phyloP scores from a whole-genome alignment of 2,797 vertebrate genomes.

The Sebastes minor region DNA sequence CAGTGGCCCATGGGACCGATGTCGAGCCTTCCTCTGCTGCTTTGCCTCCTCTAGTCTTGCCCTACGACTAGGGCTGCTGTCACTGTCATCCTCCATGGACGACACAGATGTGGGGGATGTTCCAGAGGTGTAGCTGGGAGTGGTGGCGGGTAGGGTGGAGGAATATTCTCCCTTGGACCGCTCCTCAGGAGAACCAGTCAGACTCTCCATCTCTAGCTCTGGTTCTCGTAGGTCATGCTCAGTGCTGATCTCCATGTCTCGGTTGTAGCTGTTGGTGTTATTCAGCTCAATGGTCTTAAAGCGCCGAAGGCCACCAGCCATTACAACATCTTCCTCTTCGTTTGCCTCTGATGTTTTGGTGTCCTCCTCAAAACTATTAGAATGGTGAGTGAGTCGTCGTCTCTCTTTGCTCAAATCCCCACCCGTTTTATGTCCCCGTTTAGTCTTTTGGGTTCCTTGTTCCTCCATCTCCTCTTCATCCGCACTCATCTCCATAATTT shows the following conservation, averaged over 20 bases:
- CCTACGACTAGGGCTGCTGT: constrained; percentile 97
- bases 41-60: constrained; percentile 97
- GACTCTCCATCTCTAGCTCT: constrained; percentile 98
- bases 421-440: constrained; percentile 86
- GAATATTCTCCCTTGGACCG: constrained; percentile 97
- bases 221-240: constrained; percentile 92
- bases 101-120: constrained; percentile 98
- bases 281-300: constrained; percentile 99
- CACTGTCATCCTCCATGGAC: constrained; percentile 98
- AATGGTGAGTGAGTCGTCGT: constrained; percentile 88
- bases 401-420: constrained; percentile 89
- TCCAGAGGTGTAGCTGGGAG: constrained; percentile 97
- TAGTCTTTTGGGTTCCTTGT: constrained; percentile 79
- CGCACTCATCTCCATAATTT: constrained; percentile 98
- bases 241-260: constrained; percentile 90
- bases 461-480: constrained; percentile 95
- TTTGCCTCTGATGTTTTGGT: constrained; percentile 82
- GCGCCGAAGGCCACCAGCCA: constrained; percentile 91
- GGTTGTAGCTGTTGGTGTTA: constrained; percentile 91
- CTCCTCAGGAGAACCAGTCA: constrained; percentile 97
- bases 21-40: constrained; percentile 97
- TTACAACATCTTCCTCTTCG: constrained; percentile 85
- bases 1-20: constrained; percentile 95
- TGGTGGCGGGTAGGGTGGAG: constrained; percentile 96
- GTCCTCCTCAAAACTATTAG: constrained; percentile 91